Base-by-base conservation (phyloP, 2,113 vertebrate species). In the Carassius auratus region DNA sequence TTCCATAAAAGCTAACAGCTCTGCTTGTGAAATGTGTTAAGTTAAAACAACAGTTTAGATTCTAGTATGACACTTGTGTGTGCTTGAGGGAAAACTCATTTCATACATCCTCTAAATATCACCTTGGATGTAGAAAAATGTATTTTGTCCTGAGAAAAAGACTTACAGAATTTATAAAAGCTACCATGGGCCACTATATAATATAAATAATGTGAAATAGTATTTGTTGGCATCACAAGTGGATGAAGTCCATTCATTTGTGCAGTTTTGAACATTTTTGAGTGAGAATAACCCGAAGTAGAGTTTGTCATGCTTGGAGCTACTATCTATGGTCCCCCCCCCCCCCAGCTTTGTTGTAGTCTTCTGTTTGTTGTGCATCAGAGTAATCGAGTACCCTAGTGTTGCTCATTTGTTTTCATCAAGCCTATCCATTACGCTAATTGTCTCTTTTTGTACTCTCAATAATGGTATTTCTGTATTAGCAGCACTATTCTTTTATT, bases 391-490 rank as follows among this genome's bases (percentile, higher is more conserved):
- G 86, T 68, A 74, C 75, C 81, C 57, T 84, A 84, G 74, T 52
- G 38, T 36, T 68, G 69, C 74, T 84, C 75, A 89, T 88, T 89
- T 86, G 82, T 89, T 88, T 81, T 83, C 85, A 78, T 86, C 76
- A 81, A 78, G 87, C 57, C 36, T 80, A 75, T 85, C 85, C 86
- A 88, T 88, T 91, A 91, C 75, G 17, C 86, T 89, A 87, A 89
- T 90, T 88, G 88, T 88, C 83, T 75, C 85, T 74, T 85, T 87
- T 87, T 82, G 84, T 84, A 71, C 76, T 85, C 81, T 74, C 86
- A 69, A 68, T 69, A 83, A 87, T 74, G 78, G 85, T 64, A 81
- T 87, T 88, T 86, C 50, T 45, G 87, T 85, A 80, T 88, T 86
- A 89, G 84, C 69, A 17, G 66, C 36, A 64, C 42, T 26, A 59